Evolutionary conservation across 1,140 invertebrate genomes (phyloP).

Genomic region (Aphelenchoides avenae): DNA sequence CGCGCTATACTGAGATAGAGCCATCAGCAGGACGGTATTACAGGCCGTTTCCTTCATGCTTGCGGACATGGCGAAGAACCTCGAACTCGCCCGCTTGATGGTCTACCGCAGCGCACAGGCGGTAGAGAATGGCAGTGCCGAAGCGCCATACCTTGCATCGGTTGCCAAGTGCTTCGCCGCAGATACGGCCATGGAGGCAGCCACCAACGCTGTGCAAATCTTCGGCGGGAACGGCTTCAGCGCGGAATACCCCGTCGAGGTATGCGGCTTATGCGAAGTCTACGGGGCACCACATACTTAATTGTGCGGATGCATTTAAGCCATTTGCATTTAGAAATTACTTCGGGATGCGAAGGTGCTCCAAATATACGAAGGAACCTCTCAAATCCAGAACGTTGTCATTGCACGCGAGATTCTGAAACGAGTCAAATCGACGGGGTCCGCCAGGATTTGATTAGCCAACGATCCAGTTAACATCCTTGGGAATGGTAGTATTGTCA

Average conservation of each 20-base stretch:
- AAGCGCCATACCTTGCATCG: slow-evolving; percentile 64
- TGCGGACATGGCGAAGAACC: slow-evolving; percentile 84
- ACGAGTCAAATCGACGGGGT: slow-evolving; percentile 22
- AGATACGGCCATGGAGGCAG: slow-evolving; percentile 88
- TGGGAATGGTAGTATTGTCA: no score
- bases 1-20: slow-evolving; percentile 88
- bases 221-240: slow-evolving; percentile 92
- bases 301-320: no score
- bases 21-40: slow-evolving; percentile 70
- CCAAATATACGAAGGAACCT: slow-evolving; percentile 37
- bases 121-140: no score
- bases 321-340: no score
- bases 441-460: no score
- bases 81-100: slow-evolving; percentile 78
- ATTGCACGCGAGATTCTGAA: slow-evolving; percentile 71
- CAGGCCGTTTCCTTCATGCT: slow-evolving; percentile 87
- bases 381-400: slow-evolving; percentile 90
- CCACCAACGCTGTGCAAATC: slow-evolving; percentile 86
- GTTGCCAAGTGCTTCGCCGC: slow-evolving; percentile 85
- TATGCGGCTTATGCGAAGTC: slow-evolving; percentile 88
- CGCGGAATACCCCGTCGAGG: slow-evolving; percentile 93
- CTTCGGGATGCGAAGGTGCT: slow-evolving; percentile 98
- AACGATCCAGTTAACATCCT: no score
- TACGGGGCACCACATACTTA: no score
- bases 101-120: slow-evolving; percentile 78